Evolutionary conservation across 1,140 invertebrate genomes (phyloP).

Genomic region (Pseudomyrmex gracilis): DNA sequence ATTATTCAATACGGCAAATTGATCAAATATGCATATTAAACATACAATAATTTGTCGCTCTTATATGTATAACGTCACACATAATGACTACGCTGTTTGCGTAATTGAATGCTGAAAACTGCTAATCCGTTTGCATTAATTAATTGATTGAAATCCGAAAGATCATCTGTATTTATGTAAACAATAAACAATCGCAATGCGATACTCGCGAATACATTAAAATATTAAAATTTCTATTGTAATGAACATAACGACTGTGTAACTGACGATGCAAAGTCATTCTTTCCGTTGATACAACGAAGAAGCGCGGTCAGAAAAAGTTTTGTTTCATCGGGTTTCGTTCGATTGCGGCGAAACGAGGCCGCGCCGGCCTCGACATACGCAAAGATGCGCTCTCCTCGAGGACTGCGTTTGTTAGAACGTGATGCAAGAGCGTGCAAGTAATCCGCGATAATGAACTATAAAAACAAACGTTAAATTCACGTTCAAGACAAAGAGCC

Average conservation of each 20-base stretch:
- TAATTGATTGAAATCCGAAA: conserved; percentile 57
- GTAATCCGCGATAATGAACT: conserved; percentile 8
- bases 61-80: conserved; percentile 35
- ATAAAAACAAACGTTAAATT: conserved; percentile 54
- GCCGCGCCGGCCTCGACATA: no score
- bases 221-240: conserved; percentile 57
- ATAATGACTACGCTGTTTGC: conserved; percentile 44
- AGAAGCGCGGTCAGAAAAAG: no score
- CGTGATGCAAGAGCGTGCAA: not conserved
- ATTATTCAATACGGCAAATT: conserved; percentile 52
- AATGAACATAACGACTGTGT: conserved; percentile 24
- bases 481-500: conserved; percentile 34
- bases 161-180: conserved; percentile 52
- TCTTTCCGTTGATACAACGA: not conserved
- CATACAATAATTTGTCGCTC: conserved; percentile 54
- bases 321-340: not conserved
- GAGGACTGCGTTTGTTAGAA: no score
- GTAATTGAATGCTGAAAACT: conserved; percentile 59
- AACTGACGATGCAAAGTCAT: not conserved
- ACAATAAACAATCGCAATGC: conserved; percentile 47
- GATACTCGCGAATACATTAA: conserved; percentile 50
- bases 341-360: not conserved
- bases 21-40: conserved; percentile 60
- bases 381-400: no score
- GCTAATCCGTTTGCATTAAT: conserved; percentile 52